Evolutionary conservation across 2,113 vertebrate genomes (phyloP).

Genomic region (Mormyrus lacerda): DNA sequence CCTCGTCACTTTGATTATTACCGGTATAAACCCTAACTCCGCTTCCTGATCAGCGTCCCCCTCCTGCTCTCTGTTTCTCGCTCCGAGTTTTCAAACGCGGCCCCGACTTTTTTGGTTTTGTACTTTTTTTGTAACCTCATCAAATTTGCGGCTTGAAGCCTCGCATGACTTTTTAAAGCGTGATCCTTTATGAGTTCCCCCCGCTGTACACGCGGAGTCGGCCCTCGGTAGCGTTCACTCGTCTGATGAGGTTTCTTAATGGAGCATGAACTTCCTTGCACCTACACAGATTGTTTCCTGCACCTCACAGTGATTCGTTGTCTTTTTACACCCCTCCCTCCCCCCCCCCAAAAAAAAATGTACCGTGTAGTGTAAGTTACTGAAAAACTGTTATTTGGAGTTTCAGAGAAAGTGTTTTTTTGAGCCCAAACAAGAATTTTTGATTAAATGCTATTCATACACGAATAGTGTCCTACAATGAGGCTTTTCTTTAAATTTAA

Average conservation of each 20-base stretch:
- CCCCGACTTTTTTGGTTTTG: neutral
- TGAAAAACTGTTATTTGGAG: neutral
- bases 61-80: neutral
- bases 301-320: neutral
- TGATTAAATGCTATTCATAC: conserved; percentile 1
- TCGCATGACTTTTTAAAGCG: neutral
- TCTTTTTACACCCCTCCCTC: no score
- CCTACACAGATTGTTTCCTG: neutral
- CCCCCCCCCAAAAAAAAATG: neutral
- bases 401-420: neutral
- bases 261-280: neutral
- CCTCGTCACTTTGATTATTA: conserved; percentile 3
- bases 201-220: neutral
- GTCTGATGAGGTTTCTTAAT: neutral
- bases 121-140: neutral
- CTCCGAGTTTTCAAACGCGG: neutral
- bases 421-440: neutral
- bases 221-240: neutral
- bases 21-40: neutral
- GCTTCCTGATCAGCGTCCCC: neutral
- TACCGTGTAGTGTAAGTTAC: neutral
- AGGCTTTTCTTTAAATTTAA: neutral
- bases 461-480: neutral
- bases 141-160: neutral
- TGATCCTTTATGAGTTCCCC: no score